phyloP scores from a whole-genome alignment of 2,113 vertebrate genomes.

The Cyprinus carpio region DNA sequence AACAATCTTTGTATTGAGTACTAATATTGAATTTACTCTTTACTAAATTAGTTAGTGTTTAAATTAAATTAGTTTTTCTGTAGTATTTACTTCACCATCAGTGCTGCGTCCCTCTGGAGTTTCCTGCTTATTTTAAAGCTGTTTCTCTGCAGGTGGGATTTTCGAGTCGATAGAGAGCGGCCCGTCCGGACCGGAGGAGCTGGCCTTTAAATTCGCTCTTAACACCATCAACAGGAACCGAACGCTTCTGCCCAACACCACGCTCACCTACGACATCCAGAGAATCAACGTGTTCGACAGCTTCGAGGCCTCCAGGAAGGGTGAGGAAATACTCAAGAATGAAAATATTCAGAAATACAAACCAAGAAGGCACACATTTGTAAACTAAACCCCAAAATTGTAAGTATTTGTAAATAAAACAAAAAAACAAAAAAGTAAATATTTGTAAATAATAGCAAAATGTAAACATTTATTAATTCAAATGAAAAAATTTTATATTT shows the following conservation, averaged over 20 bases:
- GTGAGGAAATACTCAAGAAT: constrained; percentile 67
- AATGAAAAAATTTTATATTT: too few species aligned
- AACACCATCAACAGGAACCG: constrained; percentile 99
- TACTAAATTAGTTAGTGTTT: too few species aligned
- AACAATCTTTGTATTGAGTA: too few species aligned
- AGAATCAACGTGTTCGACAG: constrained; percentile 99
- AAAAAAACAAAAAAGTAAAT: neutral
- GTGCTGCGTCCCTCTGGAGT: too few species aligned
- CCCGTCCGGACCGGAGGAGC: constrained; percentile 95
- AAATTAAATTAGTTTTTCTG: too few species aligned
- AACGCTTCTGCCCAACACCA: constrained; percentile 96
- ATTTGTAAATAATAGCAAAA: neutral
- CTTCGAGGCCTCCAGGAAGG: constrained; percentile 99
- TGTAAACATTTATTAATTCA: too few species aligned
- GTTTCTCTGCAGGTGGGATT: constrained; percentile 84
- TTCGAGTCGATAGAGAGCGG: constrained; percentile 98
- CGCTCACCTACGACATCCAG: constrained; percentile 97
- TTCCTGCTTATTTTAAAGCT: too few species aligned
- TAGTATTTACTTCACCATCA: too few species aligned
- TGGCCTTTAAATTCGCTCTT: constrained; percentile 98
- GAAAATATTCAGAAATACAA: too few species aligned
- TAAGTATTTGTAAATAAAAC: neutral
- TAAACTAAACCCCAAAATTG: neutral
- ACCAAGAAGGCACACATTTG: too few species aligned
- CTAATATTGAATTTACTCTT: too few species aligned